Evolutionary conservation across 1,140 invertebrate species (phyloP).

Genomic region (Anastrepha obliqua): DNA sequence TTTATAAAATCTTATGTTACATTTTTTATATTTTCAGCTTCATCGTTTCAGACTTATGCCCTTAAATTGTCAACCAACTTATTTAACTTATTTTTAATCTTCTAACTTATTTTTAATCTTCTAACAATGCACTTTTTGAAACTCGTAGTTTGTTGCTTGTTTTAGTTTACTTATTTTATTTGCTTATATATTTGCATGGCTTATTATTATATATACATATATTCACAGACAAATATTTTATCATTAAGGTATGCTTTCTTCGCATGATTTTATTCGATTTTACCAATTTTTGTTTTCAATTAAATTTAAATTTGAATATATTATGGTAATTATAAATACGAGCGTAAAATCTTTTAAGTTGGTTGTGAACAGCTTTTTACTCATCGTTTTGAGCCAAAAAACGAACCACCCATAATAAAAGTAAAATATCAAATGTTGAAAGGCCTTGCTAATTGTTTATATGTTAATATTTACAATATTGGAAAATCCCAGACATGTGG

Average conservation of each 20-base stretch:
- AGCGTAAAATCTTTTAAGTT: too few species aligned
- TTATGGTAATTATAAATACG: too few species aligned
- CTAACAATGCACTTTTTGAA: too few species aligned
- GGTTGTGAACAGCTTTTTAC: neutral
- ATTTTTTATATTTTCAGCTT: conserved; percentile 42
- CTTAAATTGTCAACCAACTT: neutral
- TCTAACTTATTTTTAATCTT: neutral
- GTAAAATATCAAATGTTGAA: neutral
- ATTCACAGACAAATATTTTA: neutral
- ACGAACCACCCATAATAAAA: neutral
- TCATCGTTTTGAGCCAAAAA: neutral
- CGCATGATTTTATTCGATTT: neutral
- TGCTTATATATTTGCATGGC: conserved; percentile 17
- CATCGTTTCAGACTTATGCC: conserved; percentile 12
- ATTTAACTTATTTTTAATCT: neutral
- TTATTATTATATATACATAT: neutral
- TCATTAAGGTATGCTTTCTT: conserved; percentile 31
- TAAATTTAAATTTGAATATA: too few species aligned
- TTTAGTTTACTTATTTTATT: neutral
- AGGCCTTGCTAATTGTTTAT: too few species aligned
- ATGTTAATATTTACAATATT: too few species aligned
- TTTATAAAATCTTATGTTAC: conserved; percentile 26
- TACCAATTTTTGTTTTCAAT: neutral
- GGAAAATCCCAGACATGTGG: too few species aligned
- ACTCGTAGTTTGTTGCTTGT: too few species aligned